These are phyloP conservation scores for Aphrophora alni DNA, from an alignment of 2,888 invertebrate species.

Conservation along the genomic window DNA sequence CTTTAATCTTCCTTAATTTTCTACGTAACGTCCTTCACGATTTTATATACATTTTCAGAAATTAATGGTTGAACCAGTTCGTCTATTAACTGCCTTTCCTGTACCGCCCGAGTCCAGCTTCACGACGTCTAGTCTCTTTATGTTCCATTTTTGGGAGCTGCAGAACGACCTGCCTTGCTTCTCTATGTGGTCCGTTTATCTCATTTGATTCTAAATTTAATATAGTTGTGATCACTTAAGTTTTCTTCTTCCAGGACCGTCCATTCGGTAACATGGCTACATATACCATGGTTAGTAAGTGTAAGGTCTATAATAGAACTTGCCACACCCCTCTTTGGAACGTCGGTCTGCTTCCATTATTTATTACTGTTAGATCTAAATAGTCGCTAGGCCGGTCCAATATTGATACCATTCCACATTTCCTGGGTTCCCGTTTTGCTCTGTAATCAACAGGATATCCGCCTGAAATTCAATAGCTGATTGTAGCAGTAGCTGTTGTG, in stretches of 20 bases:
- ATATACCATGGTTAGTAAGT: background rate
- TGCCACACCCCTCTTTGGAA: background rate
- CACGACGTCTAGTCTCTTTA: background rate
- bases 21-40: background rate
- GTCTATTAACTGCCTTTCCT: background rate
- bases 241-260: background rate
- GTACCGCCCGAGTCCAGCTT: background rate
- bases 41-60: background rate
- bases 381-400: background rate
- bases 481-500: no score
- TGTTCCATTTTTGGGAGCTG: background rate
- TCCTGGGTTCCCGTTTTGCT: no score
- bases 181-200: no score
- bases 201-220: background rate
- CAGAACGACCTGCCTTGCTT: background rate
- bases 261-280: background rate
- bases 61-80: background rate
- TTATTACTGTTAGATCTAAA: background rate
- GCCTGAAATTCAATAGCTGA: no score
- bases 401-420: no score
- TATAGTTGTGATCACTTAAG: constrained; percentile 11
- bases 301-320: background rate
- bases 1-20: background rate
- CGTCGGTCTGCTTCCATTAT: background rate
- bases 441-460: no score